Percentiles rank a stretch among this genome's conserved stretches.
phyloP scores from a whole-genome alignment of 1,140 invertebrate genomes.

The Drosophila funebris region DNA sequence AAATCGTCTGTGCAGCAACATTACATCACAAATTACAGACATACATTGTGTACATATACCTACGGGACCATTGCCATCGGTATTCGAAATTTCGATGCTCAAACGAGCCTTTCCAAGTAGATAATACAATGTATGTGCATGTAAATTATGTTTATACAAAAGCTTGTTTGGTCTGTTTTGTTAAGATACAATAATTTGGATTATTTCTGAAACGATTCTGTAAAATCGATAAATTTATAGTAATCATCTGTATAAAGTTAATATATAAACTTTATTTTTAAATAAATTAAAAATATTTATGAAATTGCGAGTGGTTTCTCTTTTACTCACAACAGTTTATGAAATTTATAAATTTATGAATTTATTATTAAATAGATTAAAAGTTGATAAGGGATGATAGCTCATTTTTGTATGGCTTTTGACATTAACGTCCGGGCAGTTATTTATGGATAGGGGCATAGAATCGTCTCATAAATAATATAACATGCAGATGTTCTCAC shows the following conservation, averaged over 20 bases:
- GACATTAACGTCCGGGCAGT: background rate
- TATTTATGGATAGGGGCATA: conserved; percentile 47
- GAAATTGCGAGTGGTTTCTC: background rate
- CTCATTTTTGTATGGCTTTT: background rate
- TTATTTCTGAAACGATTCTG: too few species aligned
- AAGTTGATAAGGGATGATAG: background rate
- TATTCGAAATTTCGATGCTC: background rate
- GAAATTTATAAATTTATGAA: background rate
- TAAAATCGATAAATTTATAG: too few species aligned
- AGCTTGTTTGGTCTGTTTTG: too few species aligned
- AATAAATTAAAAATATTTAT: background rate
- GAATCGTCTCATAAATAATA: conserved; percentile 13
- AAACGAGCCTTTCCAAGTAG: background rate
- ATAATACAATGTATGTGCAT: background rate
- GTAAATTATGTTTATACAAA: background rate
- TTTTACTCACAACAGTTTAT: background rate
- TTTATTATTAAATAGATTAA: background rate
- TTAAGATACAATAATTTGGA: too few species aligned
- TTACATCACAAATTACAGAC: conserved; percentile 61
- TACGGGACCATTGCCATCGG: background rate
- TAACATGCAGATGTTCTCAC: conserved; percentile 56
- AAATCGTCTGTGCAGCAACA: conserved; percentile 41
- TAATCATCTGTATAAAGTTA: too few species aligned
- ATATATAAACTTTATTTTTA: background rate
- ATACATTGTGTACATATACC: background rate